phyloP scores from a whole-genome alignment of 23 tunicate genomes.

The Ciona savignyi region DNA sequence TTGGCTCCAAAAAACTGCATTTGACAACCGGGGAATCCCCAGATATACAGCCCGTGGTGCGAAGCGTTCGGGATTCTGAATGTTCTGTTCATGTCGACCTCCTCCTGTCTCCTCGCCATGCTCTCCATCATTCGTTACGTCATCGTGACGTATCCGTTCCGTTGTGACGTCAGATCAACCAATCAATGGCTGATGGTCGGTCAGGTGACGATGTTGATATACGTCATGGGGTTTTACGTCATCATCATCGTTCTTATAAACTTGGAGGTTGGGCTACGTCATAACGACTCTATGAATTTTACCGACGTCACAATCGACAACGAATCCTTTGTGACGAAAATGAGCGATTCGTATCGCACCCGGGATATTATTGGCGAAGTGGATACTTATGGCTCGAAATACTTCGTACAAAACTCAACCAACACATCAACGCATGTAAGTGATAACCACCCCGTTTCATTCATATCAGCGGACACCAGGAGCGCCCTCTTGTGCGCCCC shows the following conservation, averaged over 20 bases:
- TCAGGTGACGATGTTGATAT: neutral
- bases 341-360: no score
- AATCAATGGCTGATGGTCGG: neutral
- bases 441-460: neutral
- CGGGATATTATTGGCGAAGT: neutral
- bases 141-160: constrained; percentile 14
- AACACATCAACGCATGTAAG: neutral
- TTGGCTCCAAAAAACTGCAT: neutral
- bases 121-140: constrained; percentile 18
- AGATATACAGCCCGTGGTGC: neutral
- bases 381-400: neutral
- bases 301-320: neutral
- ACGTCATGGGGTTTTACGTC: constrained; percentile 4
- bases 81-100: constrained; percentile 12
- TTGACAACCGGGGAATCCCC: neutral
- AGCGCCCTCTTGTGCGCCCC: constrained; percentile 14
- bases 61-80: constrained; percentile 9
- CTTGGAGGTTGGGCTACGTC: neutral
- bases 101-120: constrained; percentile 19
- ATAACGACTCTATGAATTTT: neutral
- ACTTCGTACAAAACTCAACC: neutral
- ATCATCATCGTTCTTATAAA: constrained; percentile 2
- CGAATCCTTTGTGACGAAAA: neutral
- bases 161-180: neutral
- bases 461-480: neutral